A percentile compares a stretch with the other conserved stretches of the same genome.
These are phyloP conservation scores for Lepidochrysops patricia DNA, from an alignment of 2,888 invertebrate species.

Conservation along the genomic window DNA sequence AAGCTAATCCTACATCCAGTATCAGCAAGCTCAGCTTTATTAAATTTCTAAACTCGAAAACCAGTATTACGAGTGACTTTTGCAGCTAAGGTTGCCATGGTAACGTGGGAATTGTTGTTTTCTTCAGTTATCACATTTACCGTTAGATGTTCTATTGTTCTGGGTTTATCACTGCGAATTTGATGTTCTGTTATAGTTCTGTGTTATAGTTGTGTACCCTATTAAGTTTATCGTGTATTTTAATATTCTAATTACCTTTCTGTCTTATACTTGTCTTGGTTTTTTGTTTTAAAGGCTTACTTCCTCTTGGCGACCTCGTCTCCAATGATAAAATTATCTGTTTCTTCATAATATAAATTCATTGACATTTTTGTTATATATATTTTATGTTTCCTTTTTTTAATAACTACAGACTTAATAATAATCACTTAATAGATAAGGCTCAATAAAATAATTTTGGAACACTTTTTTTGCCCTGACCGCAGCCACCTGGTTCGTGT, in stretches of 20 bases:
- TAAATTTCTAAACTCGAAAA: slow-evolving; percentile 15
- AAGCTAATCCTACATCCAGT: slow-evolving; percentile 9
- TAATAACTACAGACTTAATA: not conserved
- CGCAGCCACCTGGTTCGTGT: not conserved
- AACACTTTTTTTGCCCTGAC: not conserved
- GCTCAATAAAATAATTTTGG: not conserved
- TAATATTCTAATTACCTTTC: not conserved
- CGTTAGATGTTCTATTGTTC: not conserved
- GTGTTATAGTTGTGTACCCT: not conserved
- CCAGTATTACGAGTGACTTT: slow-evolving; percentile 9
- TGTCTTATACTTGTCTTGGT: not conserved
- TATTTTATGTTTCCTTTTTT: not conserved
- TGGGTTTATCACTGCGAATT: not conserved
- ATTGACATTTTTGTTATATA: too few species aligned
- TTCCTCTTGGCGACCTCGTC: too few species aligned
- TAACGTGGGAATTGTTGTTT: not conserved
- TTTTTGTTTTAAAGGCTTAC: not conserved
- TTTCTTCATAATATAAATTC: too few species aligned
- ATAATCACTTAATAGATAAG: too few species aligned
- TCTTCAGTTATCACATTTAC: not conserved
- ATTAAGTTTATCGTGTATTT: not conserved
- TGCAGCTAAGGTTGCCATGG: not conserved
- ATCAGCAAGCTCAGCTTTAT: slow-evolving; percentile 5
- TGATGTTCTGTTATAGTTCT: not conserved
- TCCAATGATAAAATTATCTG: too few species aligned